Base-by-base conservation (phyloP, 2,888 invertebrate genomes). In the Polietes domitor region DNA sequence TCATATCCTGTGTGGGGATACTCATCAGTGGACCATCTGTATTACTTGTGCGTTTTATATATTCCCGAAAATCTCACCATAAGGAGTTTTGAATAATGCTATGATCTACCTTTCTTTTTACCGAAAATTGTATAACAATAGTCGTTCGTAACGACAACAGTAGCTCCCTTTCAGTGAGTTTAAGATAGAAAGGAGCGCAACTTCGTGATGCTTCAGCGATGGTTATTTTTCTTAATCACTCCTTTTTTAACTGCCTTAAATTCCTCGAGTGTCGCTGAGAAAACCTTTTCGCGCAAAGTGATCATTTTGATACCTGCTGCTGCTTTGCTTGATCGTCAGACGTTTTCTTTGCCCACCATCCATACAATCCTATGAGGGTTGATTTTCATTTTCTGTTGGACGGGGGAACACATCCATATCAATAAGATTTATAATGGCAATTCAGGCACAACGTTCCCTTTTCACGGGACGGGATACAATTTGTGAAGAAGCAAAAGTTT, bases 401-500 rank as follows among this genome's bases (percentile, higher is more conserved):
- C 53, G 24, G 71, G 81, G 73, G 76, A 78, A n/a, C 26, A 32
- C 53, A 21, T 76, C 78, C n/a, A n/a, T n/a, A 76, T 78, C 81
- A 81, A 75, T 71, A 80, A 78, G 81, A 84, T 84, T 84, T 81
- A 84, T 80, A 76, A 75, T 84, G 81, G 80, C 72, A 81, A 72
- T 68, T 41, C 68, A 24, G 15, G 72, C 75, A 81, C 61, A 68
- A 43, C 24, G 43, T 70, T 68, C 50, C 76, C 32, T 84, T 78
- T 47, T 70, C 32, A 37, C 10, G 10, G 28, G n/a, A n/a, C n/a
- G n/a, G 17, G 26, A 70, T 28, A 65, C 19, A 21, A 41, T 43
- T 58, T 73, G 15, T 37, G 37, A 41, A 61, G 24, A 58, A 55
- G 74, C 75, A 83, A 90, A 91, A 91, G 91, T 91, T 91, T 91